Conservation (phyloP, 2,113 vertebrate genomes). For the Archilochus colubris region DNA sequence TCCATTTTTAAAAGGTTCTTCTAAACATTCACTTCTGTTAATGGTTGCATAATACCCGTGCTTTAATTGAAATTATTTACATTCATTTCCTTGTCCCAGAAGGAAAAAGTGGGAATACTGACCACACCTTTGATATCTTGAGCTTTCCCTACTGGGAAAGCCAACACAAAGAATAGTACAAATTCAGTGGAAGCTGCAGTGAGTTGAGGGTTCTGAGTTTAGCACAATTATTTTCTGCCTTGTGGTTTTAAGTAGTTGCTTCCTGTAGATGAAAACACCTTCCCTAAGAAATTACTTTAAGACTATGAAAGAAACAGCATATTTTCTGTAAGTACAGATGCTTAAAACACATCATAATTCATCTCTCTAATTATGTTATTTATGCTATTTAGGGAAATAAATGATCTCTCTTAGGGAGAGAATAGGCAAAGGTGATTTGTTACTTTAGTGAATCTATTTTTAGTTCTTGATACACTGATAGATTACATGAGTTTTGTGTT, state of each 20-base stretch:
- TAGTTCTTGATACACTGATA: background rate
- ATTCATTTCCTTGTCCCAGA: background rate
- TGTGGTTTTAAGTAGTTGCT: background rate
- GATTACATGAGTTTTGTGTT: background rate
- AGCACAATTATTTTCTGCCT: background rate
- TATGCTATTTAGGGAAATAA: background rate
- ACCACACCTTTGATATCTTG: background rate
- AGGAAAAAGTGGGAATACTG: background rate
- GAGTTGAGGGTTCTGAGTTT: background rate
- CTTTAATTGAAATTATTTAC: background rate
- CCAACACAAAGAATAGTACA: background rate
- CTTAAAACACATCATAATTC: background rate
- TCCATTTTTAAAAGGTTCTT: background rate
- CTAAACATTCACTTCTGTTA: background rate
- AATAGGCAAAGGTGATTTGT: background rate
- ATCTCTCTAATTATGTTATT: background rate
- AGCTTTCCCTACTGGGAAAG: background rate
- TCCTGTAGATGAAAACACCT: background rate
- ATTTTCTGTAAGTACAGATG: background rate
- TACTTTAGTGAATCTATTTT: background rate
- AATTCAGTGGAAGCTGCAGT: background rate
- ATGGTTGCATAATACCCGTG: background rate
- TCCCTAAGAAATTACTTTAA: background rate
- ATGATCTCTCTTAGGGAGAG: background rate
- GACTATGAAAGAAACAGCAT: background rate